A percentile compares a stretch with the other conserved stretches of the same genome.
These are phyloP conservation scores for Pristionchus mayeri DNA, from an alignment of 2,888 invertebrate species.

Conservation along the genomic window DNA sequence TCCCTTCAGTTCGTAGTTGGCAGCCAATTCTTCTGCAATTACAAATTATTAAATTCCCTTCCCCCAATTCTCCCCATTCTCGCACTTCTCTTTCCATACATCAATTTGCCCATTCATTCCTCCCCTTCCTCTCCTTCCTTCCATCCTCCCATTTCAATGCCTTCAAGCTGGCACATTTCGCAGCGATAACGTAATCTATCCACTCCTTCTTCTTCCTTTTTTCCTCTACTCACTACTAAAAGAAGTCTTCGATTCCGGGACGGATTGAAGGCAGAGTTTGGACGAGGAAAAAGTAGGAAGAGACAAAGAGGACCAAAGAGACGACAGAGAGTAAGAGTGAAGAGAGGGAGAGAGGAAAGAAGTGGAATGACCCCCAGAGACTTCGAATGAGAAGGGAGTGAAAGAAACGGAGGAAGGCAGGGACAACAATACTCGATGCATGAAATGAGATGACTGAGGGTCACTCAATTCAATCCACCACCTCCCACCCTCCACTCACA, in stretches of 20 bases:
- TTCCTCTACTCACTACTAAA: not conserved
- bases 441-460: conserved; percentile 35
- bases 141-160: not conserved
- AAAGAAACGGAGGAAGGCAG: conserved; percentile 40
- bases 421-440: conserved; percentile 32
- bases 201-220: not conserved
- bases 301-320: conserved; percentile 37
- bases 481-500: not conserved
- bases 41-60: conserved; percentile 25
- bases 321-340: conserved; percentile 17
- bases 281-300: conserved; percentile 12
- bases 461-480: conserved; percentile 24
- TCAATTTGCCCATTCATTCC: conserved; percentile 34
- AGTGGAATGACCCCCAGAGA: conserved; percentile 37
- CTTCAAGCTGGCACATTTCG: conserved; percentile 15
- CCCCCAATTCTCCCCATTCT: not conserved
- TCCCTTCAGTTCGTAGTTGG: conserved; percentile 68
- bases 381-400: conserved; percentile 25
- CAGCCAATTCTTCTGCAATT: conserved; percentile 65
- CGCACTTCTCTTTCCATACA: not conserved
- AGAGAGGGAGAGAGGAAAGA: not conserved
- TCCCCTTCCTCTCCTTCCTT: not conserved
- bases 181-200: conserved; percentile 6
- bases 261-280: conserved; percentile 31
- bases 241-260: conserved; percentile 32